Evolutionary conservation across 2,113 vertebrate species (phyloP).

Genomic region (Rhizomys pruinosus): DNA sequence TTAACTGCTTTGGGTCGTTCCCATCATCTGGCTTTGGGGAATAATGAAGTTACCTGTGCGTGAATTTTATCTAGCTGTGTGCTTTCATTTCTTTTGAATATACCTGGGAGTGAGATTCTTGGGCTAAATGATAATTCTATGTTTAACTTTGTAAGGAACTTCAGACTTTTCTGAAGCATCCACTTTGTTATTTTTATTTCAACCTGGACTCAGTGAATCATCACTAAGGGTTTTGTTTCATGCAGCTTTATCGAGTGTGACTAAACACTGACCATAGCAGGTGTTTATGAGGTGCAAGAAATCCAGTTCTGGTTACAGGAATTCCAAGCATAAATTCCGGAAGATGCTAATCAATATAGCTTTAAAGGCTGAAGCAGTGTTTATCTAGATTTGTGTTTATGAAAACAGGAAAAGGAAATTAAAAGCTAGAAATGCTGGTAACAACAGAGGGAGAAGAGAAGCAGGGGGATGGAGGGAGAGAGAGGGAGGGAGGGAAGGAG

Average conservation of each 20-base stretch:
- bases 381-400: background rate
- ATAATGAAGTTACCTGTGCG: background rate
- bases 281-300: background rate
- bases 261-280: background rate
- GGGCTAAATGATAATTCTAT: background rate
- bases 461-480: no score
- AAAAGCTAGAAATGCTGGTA: background rate
- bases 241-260: background rate
- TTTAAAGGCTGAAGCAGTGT: conserved; percentile 5
- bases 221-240: background rate
- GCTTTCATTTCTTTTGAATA: conserved; percentile 2
- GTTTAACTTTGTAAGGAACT: conserved; percentile 23
- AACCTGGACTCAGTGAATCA: conserved; percentile 1
- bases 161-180: background rate
- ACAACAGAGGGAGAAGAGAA: background rate
- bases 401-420: conserved; percentile 40
- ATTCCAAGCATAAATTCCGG: background rate
- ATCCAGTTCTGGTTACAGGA: conserved; percentile 9
- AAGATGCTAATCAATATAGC: background rate
- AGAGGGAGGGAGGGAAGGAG: background rate
- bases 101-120: background rate
- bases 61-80: background rate
- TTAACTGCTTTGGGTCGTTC: background rate
- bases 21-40: background rate
- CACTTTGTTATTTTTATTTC: background rate